Percentiles rank a stretch among this genome's conserved stretches.
Evolutionary conservation across 2,113 vertebrate genomes (phyloP).

Genomic region (Lophius piscatorius): DNA sequence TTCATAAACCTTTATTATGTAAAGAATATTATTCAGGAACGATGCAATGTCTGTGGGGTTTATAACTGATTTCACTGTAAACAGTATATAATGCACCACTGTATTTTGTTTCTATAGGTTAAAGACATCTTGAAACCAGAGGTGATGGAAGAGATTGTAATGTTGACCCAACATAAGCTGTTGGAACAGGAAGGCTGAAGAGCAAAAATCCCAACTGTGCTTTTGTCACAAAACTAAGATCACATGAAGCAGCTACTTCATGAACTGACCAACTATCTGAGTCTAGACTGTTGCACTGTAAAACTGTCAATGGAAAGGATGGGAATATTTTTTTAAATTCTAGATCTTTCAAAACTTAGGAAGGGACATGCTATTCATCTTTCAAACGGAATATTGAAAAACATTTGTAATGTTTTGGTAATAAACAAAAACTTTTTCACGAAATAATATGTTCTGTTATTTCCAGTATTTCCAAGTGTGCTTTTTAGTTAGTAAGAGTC

Average conservation of each 20-base stretch:
- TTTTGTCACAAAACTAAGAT: constrained; percentile 4
- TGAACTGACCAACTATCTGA: background rate
- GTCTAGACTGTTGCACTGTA: background rate
- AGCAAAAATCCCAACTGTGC: background rate
- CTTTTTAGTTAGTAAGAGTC: background rate
- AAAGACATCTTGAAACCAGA: constrained; percentile 96
- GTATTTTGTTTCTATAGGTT: constrained; percentile 80
- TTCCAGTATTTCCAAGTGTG: constrained; percentile 13
- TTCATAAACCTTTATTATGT: background rate
- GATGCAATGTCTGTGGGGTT: background rate
- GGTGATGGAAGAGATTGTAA: constrained; percentile 90
- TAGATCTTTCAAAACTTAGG: constrained; percentile 8
- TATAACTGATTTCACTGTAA: background rate
- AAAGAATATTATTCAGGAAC: background rate
- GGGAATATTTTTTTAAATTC: background rate
- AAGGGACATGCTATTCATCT: background rate
- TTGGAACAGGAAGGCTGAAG: constrained; percentile 88
- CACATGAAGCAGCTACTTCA: constrained; percentile 1
- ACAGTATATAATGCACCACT: background rate
- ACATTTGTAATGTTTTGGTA: constrained; percentile 15
- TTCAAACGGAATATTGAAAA: constrained; percentile 1
- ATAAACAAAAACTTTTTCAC: constrained; percentile 24
- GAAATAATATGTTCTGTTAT: constrained; percentile 40
- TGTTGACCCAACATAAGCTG: constrained; percentile 91
- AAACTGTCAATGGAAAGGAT: background rate